A percentile compares a stretch with the other conserved stretches of the same genome.
Evolutionary conservation across 1,140 invertebrate species (phyloP).

Genomic region (Delia radicum): DNA sequence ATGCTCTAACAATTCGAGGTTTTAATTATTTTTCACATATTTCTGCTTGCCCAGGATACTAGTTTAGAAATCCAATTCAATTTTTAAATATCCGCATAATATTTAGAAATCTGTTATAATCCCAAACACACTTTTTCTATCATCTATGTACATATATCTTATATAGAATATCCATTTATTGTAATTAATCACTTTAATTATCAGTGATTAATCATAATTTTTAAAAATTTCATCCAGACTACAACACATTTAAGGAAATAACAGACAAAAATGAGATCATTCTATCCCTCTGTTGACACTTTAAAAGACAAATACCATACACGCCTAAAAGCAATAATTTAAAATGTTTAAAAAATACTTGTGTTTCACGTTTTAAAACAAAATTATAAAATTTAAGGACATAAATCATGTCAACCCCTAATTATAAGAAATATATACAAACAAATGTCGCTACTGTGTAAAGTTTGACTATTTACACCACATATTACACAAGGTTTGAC

Average conservation of each 20-base stretch:
- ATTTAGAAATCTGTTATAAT: neutral
- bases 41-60: too few relatives aligned
- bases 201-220: conserved; percentile 17
- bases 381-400: neutral
- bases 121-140: conserved; percentile 11
- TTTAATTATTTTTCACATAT: too few relatives aligned
- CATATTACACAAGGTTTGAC: neutral
- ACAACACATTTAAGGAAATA: neutral
- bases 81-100: too few relatives aligned
- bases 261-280: neutral
- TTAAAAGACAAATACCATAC: conserved; percentile 8
- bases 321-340: conserved; percentile 7
- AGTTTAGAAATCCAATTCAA: too few relatives aligned
- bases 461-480: neutral
- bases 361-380: neutral
- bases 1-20: too few relatives aligned
- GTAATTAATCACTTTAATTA: conserved; percentile 13
- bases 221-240: neutral
- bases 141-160: neutral
- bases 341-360: neutral
- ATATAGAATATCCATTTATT: neutral
- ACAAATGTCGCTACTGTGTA: neutral
- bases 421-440: neutral
- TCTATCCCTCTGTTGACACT: conserved; percentile 9
- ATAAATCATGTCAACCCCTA: conserved; percentile 23